Conservation (phyloP, 2,888 invertebrate species). For the Crocallis elinguaria region DNA sequence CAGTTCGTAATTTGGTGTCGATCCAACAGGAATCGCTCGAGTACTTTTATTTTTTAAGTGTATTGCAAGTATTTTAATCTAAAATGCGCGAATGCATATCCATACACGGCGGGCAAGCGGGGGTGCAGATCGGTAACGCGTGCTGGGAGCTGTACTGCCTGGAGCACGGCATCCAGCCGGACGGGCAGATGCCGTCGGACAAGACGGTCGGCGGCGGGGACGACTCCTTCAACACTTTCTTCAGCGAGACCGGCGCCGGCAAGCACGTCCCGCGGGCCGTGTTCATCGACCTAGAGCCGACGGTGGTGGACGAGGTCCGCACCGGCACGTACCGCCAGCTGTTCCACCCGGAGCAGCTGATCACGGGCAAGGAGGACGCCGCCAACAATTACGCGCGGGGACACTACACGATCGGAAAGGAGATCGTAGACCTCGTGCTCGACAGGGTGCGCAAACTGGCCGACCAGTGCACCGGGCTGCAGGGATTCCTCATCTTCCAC, state of each 20-base stretch:
- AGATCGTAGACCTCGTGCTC: slow-evolving; percentile 95
- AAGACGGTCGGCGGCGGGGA: slow-evolving; percentile 93
- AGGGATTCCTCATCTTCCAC: slow-evolving; percentile 97
- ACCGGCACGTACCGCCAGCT: slow-evolving; percentile 97
- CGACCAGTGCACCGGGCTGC: slow-evolving; percentile 95
- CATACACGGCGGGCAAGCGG: slow-evolving; percentile 81
- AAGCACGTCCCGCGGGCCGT: slow-evolving; percentile 98
- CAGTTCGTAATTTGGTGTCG: slow-evolving; percentile 46
- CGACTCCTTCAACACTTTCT: slow-evolving; percentile 97
- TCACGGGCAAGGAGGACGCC: slow-evolving; percentile 98
- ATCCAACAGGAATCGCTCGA: slow-evolving; percentile 45
- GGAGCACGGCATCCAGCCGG: slow-evolving; percentile 93
- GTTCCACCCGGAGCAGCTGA: slow-evolving; percentile 98
- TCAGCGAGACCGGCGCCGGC: slow-evolving; percentile 97
- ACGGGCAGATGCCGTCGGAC: slow-evolving; percentile 94
- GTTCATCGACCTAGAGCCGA: slow-evolving; percentile 98
- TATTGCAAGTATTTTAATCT: slow-evolving; percentile 44
- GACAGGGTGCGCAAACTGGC: slow-evolving; percentile 93
- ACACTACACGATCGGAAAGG: slow-evolving; percentile 98
- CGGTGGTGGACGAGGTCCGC: slow-evolving; percentile 96
- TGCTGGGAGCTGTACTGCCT: slow-evolving; percentile 94
- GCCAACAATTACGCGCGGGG: slow-evolving; percentile 99
- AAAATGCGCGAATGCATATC: slow-evolving; percentile 81
- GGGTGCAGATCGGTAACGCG: slow-evolving; percentile 94
- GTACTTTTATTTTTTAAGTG: slow-evolving; percentile 61